phyloP scores from a whole-genome alignment of 2,797 vertebrate genomes.

The Spinibarbus caldwelli region DNA sequence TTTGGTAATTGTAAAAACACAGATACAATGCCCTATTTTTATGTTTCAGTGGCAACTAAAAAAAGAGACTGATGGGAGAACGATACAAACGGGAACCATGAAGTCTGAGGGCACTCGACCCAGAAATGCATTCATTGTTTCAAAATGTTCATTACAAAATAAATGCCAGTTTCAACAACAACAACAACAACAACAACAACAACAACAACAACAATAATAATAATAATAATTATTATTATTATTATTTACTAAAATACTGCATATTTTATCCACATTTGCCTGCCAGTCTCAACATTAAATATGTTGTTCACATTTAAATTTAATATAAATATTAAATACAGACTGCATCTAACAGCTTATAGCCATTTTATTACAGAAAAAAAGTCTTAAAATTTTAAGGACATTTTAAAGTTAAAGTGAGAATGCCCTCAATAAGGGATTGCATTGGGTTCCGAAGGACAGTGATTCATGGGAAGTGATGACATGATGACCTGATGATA shows the following conservation, averaged over 20 bases:
- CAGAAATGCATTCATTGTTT: conserved; percentile 51
- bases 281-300: background rate
- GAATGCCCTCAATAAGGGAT: background rate
- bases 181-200: no score
- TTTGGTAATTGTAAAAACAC: conserved; percentile 48
- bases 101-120: conserved; percentile 24
- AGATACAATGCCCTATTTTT: conserved; percentile 63
- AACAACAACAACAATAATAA: background rate
- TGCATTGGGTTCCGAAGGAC: background rate
- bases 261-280: background rate
- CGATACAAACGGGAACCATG: conserved; percentile 32
- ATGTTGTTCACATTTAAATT: background rate
- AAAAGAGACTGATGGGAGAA: conserved; percentile 35
- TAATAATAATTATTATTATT: background rate
- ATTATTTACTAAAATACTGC: background rate
- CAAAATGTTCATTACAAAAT: background rate
- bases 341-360: background rate
- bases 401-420: conserved; percentile 2
- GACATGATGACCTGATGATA: conserved; percentile 1
- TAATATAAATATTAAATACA: background rate
- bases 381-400: background rate
- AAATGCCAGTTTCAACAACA: background rate
- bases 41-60: conserved; percentile 34
- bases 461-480: conserved; percentile 21
- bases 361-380: background rate